phyloP scores from a whole-genome alignment of 2,888 invertebrate species.

The Caenorhabditis japonica region DNA sequence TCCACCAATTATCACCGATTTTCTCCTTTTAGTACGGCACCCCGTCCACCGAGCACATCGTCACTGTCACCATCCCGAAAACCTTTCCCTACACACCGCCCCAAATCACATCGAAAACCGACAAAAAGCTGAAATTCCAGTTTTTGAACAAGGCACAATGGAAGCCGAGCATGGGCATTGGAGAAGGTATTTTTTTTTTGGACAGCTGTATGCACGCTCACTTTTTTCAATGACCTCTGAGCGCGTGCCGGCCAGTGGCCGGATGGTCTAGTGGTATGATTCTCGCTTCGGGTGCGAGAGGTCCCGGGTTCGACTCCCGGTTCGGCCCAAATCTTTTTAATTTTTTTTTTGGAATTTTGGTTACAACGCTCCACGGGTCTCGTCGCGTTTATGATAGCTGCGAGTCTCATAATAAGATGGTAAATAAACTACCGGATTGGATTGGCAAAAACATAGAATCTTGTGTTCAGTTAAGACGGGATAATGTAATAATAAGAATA shows the following conservation, averaged over 20 bases:
- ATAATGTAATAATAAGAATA: too few relatives aligned
- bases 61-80: conserved; percentile 41
- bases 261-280: conserved; percentile 74
- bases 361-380: too few relatives aligned
- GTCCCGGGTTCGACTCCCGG: conserved; percentile 75
- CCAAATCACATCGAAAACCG: conserved; percentile 5
- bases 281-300: conserved; percentile 77
- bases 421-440: not conserved
- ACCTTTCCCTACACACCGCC: conserved; percentile 37
- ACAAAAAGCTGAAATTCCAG: conserved; percentile 36
- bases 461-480: too few relatives aligned
- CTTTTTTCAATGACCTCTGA: not conserved
- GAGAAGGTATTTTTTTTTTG: conserved; percentile 8
- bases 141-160: conserved; percentile 34
- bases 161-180: conserved; percentile 30
- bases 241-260: conserved; percentile 42
- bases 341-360: too few relatives aligned
- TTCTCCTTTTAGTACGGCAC: conserved; percentile 26
- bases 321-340: conserved; percentile 61
- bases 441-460: not conserved
- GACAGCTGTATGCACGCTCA: not conserved
- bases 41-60: conserved; percentile 22
- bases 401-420: too few relatives aligned
- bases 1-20: not conserved
- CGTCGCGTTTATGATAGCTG: too few relatives aligned